Conservation (phyloP, 2,888 invertebrate species). For the Trichopoda pennipes region DNA sequence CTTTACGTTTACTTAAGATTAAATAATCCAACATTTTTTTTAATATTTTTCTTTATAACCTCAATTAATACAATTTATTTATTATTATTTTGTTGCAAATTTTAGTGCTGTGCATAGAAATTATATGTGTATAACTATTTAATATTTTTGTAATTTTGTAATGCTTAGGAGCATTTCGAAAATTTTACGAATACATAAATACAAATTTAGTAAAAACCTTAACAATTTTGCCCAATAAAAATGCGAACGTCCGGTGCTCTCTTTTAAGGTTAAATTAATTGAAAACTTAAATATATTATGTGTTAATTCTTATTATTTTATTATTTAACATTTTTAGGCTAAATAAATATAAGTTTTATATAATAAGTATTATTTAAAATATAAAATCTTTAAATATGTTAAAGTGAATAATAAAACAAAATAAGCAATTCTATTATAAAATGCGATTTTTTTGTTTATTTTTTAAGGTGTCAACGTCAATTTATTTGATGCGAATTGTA, state of each 20-base stretch:
- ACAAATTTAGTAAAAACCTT: background rate
- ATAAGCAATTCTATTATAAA: slow-evolving; percentile 7
- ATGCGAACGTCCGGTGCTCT: slow-evolving; percentile 24
- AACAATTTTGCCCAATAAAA: slow-evolving; percentile 6
- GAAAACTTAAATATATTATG: slow-evolving; percentile 8
- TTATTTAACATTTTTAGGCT: slow-evolving; percentile 27
- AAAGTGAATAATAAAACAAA: slow-evolving; percentile 39
- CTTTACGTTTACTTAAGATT: too few relatives aligned
- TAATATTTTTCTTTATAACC: background rate
- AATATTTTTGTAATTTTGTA: background rate
- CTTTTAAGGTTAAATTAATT: slow-evolving; percentile 10
- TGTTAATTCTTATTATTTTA: slow-evolving; percentile 27
- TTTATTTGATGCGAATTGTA: slow-evolving; percentile 10
- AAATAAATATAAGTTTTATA: slow-evolving; percentile 24
- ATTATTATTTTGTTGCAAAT: slow-evolving; percentile 24
- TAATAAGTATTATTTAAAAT: slow-evolving; percentile 15
- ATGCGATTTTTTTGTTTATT: background rate
- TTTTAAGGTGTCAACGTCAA: slow-evolving; percentile 17
- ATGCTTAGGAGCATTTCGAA: too few relatives aligned
- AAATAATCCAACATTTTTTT: too few relatives aligned
- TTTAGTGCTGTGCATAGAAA: slow-evolving; percentile 58
- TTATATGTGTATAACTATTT: slow-evolving; percentile 8
- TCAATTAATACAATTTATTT: background rate
- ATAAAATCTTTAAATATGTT: slow-evolving; percentile 11
- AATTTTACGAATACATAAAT: background rate